Conservation (phyloP, 2,797 vertebrate species). For the Phoeniculus purpureus region DNA sequence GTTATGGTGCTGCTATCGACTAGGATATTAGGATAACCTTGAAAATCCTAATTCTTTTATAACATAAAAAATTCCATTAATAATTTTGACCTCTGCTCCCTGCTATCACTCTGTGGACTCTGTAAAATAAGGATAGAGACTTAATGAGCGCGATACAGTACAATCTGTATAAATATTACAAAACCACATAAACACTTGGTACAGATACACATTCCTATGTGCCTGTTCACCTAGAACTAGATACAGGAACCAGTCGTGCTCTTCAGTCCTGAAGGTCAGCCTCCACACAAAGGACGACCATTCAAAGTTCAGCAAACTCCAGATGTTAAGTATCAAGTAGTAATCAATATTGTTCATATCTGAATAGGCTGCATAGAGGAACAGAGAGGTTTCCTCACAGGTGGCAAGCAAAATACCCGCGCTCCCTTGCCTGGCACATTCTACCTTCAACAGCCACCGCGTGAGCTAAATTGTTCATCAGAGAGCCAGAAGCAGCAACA, state of each 20-base stretch:
- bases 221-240: neutral
- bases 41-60: constrained; percentile 45
- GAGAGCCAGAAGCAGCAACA: neutral
- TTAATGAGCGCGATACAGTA: neutral
- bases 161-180: neutral
- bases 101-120: neutral
- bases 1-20: constrained; percentile 61
- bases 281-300: neutral
- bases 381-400: neutral
- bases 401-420: neutral
- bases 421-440: neutral
- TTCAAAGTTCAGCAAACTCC: neutral
- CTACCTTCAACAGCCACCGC: neutral
- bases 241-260: neutral
- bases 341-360: neutral
- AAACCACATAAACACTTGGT: neutral
- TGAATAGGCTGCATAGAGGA: neutral
- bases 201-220: neutral
- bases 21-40: constrained; percentile 67
- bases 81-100: constrained; percentile 33
- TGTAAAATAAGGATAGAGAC: neutral
- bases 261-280: neutral
- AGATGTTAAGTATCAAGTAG: neutral
- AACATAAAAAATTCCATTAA: constrained; percentile 52
- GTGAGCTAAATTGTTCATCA: neutral